A percentile compares a stretch with the other conserved stretches of the same genome.
Conservation (phyloP, 2,888 invertebrate genomes). For the Torymus texanus region DNA sequence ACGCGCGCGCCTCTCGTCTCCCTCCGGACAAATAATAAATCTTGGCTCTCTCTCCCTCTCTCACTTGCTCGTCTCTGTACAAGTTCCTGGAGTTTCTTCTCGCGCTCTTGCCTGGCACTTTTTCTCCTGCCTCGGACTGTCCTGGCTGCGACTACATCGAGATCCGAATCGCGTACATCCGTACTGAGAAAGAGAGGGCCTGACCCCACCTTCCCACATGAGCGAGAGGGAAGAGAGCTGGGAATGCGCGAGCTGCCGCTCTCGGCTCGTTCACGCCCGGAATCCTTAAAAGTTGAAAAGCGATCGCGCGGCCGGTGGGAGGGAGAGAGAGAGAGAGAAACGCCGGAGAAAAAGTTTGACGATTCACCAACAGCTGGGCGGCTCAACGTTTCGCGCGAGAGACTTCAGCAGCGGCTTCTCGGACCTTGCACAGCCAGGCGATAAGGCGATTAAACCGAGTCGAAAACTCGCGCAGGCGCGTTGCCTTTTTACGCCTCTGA, state of each 20-base stretch:
- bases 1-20: conserved; percentile 58
- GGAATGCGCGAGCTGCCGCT: not conserved
- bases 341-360: not conserved
- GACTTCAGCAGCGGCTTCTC: not conserved
- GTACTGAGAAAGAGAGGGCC: not conserved
- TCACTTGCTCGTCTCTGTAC: conserved; percentile 23
- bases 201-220: not conserved
- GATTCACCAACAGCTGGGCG: not conserved
- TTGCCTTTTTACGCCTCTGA: too few relatives aligned
- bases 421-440: conserved; percentile 8
- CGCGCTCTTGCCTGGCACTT: conserved; percentile 42
- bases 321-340: not conserved
- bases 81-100: conserved; percentile 41
- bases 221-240: not conserved
- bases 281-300: conserved; percentile 22
- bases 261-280: not conserved
- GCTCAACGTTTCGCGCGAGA: not conserved
- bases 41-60: conserved; percentile 61
- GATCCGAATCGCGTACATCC: conserved; percentile 23
- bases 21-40: conserved; percentile 68
- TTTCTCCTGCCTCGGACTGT: conserved; percentile 30
- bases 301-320: not conserved
- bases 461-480: not conserved
- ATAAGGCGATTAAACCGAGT: conserved; percentile 14
- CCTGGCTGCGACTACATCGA: conserved; percentile 1